Base-by-base conservation (phyloP, 2,888 invertebrate species). In the Philhelius pedissequus region DNA sequence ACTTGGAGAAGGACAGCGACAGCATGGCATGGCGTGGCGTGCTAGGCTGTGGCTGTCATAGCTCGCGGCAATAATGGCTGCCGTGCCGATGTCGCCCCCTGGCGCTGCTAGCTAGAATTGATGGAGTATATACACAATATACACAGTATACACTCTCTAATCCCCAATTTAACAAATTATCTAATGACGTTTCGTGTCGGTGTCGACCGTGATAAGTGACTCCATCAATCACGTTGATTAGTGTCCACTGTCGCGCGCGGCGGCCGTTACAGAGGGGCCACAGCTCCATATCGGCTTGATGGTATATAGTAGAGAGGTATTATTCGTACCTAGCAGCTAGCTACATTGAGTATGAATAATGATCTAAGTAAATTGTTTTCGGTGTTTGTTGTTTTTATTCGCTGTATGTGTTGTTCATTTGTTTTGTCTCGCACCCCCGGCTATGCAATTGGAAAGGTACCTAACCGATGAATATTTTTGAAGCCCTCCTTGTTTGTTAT, bases 201-300 rank as follows among this genome's bases (percentile, higher is more conserved):
- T 84, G 84, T 80, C 84, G 80, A 80, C 84, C 80, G 68, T 84
- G 84, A 84, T 84, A 84, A 84, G 84, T 84, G 84, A 84, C 84
- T 84, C 76, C 79, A 84, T 84, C 71, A 84, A 84, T 84, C 84
- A 84, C 45, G 84, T 80, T 84, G 84, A 80, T 84, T 79, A 84
- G 71, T 76, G 80, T 80, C 80, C 84, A 80, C 62, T 68, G 80
- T 62, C 66, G 70, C 64, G 35, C 58, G 70, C 48, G 50, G 77
- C 27, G 50, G 32, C 58, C n/a, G 48, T 32, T 66, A 38, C 38
- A 52, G 56, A 54, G 66, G 69, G 25, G 64, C 20, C 35, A 43
- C 4, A 27, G 52, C 52, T 30, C 25, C 54, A 32, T n/a, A n/a
- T 32, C 27, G 48, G 43, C 50, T 56, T 50, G 64, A 32, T 66